Base-by-base conservation (phyloP, 2,113 vertebrate species). In the Ctenomys sociabilis region DNA sequence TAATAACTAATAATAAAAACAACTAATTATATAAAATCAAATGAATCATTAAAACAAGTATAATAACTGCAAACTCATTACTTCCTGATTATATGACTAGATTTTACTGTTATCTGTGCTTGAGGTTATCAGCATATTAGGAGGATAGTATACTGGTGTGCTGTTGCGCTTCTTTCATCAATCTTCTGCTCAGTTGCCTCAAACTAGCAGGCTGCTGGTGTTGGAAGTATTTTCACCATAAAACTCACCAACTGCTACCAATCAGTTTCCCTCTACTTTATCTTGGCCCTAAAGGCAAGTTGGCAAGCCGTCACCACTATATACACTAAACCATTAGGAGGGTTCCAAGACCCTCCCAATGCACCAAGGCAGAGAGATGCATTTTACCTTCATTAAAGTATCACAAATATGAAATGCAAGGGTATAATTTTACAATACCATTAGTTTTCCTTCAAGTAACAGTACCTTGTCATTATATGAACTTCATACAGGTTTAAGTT, bases 401-500 rank as follows among this genome's bases (percentile, higher is more conserved):
- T 43, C 45, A 30, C 19, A 11, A 14, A 70, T 4, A 49, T 9
- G 26, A 85, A 81, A 54, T 32, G 63, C 26, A 81, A 86, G 37
- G 7, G 66, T 78, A 72, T 3, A 21, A 22, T 19, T 63, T 75
- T 78, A 7, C 1, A 43, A 77, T n/a, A 57, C 16, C 19, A 5
- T 54, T 32, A 57, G 72, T 75, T 43, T n/a, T 14, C 61, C 30
- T 59, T 77, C 19, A 93, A 54, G 59, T 72, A 93, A 85, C 11
- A 94, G 63, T 63, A 32, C 24, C 59, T 63, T 30, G 81, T 49
- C 3, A 35, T 92, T 63, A 73, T 11, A 43, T 57, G 40, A 12
- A 91, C 93, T 88, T 90, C 78, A 90, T 4, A 93, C 14, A 94
- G 54, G 91, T 77, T 75, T 97, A 45, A 89, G 37, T 75, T 22